Conservation (phyloP, 2,797 vertebrate species). For the Fistularia commersonii region DNA sequence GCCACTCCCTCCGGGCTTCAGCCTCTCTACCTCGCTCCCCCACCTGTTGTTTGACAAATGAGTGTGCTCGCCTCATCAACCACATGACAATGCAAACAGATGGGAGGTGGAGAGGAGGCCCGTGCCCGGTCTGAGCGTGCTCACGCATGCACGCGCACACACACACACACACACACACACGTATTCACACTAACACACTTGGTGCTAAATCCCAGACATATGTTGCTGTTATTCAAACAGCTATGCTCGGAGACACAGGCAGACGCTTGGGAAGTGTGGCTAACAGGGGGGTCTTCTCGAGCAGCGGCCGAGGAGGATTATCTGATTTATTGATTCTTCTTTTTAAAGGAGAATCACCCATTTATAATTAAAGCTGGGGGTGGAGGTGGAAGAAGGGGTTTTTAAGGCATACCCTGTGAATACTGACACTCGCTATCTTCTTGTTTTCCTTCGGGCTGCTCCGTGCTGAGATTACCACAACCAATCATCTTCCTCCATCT, state of each 20-base stretch:
- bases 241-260: constrained; percentile 34
- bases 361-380: neutral
- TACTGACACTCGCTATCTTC: no score
- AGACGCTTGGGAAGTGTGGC: constrained; percentile 36
- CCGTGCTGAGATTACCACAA: no score
- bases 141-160: constrained; percentile 11
- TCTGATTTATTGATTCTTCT: constrained; percentile 47
- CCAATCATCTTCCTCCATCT: no score
- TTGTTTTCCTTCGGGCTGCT: no score
- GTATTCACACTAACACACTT: constrained; percentile 3
- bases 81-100: constrained; percentile 76
- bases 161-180: constrained; percentile 15
- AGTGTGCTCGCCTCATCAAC: constrained; percentile 74
- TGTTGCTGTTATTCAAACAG: constrained; percentile 55
- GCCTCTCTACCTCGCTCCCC: constrained; percentile 45
- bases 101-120: constrained; percentile 66
- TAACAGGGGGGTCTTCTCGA: constrained; percentile 34
- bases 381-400: no score
- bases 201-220: constrained; percentile 49
- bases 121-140: constrained; percentile 48
- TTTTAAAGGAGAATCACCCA: constrained; percentile 4
- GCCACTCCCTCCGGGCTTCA: constrained; percentile 21
- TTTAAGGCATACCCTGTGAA: neutral
- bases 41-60: constrained; percentile 78
- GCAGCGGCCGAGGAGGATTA: constrained; percentile 24